Evolutionary conservation across 2,888 invertebrate genomes (phyloP).

Genomic region (Euzophera pinguis): DNA sequence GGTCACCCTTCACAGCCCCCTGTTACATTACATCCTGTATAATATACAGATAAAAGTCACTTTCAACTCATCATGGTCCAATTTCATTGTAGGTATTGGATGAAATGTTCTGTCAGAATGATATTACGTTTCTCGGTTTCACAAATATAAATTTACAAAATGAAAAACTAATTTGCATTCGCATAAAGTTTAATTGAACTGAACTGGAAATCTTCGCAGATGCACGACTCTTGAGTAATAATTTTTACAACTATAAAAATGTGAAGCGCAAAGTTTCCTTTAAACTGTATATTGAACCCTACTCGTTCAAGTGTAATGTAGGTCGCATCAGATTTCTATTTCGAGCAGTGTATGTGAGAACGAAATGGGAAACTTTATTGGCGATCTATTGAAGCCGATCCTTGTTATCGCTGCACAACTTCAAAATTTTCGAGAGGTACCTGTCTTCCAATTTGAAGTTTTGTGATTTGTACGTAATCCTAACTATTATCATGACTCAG

Average conservation of each 20-base stretch:
- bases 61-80: not conserved
- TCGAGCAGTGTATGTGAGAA: not conserved
- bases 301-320: not conserved
- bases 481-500: too few relatives aligned
- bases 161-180: too few relatives aligned
- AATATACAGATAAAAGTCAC: not conserved
- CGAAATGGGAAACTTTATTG: not conserved
- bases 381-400: slow-evolving; percentile 1
- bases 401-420: not conserved
- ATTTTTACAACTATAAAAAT: not conserved
- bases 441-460: not conserved
- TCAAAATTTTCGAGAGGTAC: not conserved
- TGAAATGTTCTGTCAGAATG: too few relatives aligned
- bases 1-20: not conserved
- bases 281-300: too few relatives aligned
- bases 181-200: too few relatives aligned
- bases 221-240: too few relatives aligned
- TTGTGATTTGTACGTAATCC: not conserved
- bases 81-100: too few relatives aligned
- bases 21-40: not conserved
- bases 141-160: too few relatives aligned
- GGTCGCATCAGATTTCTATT: not conserved
- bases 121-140: too few relatives aligned
- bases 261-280: not conserved
- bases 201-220: too few relatives aligned